These are phyloP conservation scores for Amblyjoppa proteus DNA, from an alignment of 2,888 invertebrate species.

Conservation along the genomic window DNA sequence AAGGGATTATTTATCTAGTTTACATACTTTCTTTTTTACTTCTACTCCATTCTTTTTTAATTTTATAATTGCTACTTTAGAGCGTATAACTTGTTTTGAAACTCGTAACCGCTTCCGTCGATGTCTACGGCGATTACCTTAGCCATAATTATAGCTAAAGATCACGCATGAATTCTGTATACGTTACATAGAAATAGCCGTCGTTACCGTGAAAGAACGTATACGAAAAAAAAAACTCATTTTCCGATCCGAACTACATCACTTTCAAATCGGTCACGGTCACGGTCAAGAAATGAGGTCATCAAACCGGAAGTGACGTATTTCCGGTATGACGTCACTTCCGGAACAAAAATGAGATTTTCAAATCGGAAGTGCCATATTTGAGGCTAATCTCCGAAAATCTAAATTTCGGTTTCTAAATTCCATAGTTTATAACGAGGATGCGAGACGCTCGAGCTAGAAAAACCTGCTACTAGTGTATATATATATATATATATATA, in stretches of 20 bases:
- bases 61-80: background rate
- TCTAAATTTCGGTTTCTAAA: background rate
- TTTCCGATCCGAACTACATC: background rate
- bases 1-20: background rate
- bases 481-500: background rate
- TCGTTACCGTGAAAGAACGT: background rate
- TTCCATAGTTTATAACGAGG: background rate
- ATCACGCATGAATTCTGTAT: constrained; percentile 22
- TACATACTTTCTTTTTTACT: background rate
- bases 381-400: background rate
- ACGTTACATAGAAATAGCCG: background rate
- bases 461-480: background rate
- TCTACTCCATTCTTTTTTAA: background rate
- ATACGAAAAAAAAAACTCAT: background rate
- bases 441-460: background rate
- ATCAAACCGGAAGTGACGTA: too few species aligned
- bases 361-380: too few species aligned
- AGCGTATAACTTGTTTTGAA: background rate
- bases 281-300: too few species aligned
- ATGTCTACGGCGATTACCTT: background rate
- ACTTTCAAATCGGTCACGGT: too few species aligned
- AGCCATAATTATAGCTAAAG: background rate
- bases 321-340: too few species aligned
- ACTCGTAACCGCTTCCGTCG: background rate
- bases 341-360: too few species aligned